Evolutionary conservation across 2,888 invertebrate genomes (phyloP).

Genomic region (Andrena flavipes): DNA sequence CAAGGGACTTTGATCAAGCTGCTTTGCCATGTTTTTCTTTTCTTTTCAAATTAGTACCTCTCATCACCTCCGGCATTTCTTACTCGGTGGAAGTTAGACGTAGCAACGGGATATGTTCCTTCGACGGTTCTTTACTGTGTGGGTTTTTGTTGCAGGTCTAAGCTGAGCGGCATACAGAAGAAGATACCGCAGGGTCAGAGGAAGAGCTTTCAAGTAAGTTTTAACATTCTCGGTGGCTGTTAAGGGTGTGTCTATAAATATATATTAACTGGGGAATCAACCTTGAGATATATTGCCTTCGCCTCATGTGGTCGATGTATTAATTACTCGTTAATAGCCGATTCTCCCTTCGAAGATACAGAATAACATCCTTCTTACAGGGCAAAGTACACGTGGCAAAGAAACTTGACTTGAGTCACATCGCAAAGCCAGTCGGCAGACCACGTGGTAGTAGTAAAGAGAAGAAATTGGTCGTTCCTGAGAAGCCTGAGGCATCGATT

Average conservation of each 20-base stretch:
- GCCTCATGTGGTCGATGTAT: background rate
- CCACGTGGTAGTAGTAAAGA: slow-evolving; percentile 19
- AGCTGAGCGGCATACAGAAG: slow-evolving; percentile 66
- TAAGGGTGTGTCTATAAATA: no score
- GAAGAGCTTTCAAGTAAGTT: slow-evolving; percentile 74
- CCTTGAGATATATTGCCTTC: background rate
- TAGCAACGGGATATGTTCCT: slow-evolving; percentile 7
- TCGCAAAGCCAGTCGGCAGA: slow-evolving; percentile 52
- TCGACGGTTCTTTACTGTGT: slow-evolving; percentile 22
- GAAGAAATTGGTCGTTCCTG: background rate
- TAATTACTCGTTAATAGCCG: background rate
- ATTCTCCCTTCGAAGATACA: background rate
- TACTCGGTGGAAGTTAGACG: slow-evolving; percentile 51
- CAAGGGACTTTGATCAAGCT: slow-evolving; percentile 65
- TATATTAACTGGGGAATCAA: background rate
- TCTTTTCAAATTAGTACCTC: slow-evolving; percentile 72
- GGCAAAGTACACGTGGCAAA: slow-evolving; percentile 69
- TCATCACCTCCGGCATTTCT: slow-evolving; percentile 80
- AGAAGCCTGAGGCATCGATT: slow-evolving; percentile 45
- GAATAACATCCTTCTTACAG: slow-evolving; percentile 63
- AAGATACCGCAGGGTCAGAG: slow-evolving; percentile 51
- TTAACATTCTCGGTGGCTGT: background rate
- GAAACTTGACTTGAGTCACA: slow-evolving; percentile 59
- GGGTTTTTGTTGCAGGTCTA: slow-evolving; percentile 72
- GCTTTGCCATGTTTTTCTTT: slow-evolving; percentile 42